Conservation (phyloP, 2,797 vertebrate genomes). For the Pogonophryne albipinna region DNA sequence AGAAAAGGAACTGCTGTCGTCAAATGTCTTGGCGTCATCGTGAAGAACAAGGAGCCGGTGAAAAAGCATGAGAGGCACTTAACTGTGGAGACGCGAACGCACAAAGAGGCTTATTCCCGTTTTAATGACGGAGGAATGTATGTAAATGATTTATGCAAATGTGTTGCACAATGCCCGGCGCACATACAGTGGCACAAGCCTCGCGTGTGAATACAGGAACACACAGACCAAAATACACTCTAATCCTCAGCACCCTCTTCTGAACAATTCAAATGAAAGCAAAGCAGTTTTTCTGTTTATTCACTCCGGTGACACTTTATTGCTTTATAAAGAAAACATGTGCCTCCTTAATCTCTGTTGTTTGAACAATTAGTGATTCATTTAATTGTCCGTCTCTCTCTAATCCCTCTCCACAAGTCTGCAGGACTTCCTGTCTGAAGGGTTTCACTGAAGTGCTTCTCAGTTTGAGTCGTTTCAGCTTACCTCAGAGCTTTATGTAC, state of each 20-base stretch:
- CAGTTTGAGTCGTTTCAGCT: not conserved
- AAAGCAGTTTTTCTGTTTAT: conserved; percentile 6
- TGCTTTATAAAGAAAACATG: not conserved
- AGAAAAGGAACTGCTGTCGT: not conserved
- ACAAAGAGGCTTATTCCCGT: conserved; percentile 20
- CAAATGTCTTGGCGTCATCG: not conserved
- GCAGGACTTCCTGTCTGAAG: not conserved
- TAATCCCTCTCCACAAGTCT: not conserved
- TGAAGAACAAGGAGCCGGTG: conserved; percentile 12
- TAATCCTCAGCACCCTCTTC: conserved; percentile 13
- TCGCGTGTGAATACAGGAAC: not conserved
- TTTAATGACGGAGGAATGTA: conserved; percentile 16
- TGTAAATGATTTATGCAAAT: conserved; percentile 52
- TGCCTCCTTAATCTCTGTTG: conserved; percentile 1
- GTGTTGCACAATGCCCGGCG: not conserved
- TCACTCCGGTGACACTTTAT: not conserved
- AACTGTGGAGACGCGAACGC: not conserved
- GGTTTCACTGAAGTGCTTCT: not conserved
- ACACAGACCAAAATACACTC: conserved; percentile 1
- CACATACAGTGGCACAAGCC: conserved; percentile 8
- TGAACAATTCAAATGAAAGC: conserved; percentile 34
- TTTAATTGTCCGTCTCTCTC: not conserved
- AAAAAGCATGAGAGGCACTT: conserved; percentile 12
- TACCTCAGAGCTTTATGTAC: too few relatives aligned
- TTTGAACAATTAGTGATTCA: conserved; percentile 11